A percentile compares a stretch with the other conserved stretches of the same genome.
phyloP scores from a whole-genome alignment of 1,140 invertebrate species.

The Lasaia peninsularis region DNA sequence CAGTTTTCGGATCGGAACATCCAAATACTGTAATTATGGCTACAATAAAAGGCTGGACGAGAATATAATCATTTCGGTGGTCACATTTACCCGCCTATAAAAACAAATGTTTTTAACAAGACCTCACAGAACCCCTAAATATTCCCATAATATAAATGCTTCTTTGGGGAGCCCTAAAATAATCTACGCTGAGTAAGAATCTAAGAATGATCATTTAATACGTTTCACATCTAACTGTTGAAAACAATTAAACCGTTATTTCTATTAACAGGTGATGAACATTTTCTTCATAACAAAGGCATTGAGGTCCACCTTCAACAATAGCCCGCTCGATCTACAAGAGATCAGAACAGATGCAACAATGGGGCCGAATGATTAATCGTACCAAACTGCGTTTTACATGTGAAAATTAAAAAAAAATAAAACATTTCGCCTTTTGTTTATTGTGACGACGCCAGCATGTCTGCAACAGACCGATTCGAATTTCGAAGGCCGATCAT shows the following conservation, averaged over 20 bases:
- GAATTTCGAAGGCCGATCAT: slow-evolving; percentile 69
- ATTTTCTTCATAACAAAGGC: slow-evolving; percentile 54
- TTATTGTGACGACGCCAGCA: slow-evolving; percentile 72
- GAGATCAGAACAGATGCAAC: slow-evolving; percentile 66
- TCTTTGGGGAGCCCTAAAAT: no score
- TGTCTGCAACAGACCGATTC: slow-evolving; percentile 73
- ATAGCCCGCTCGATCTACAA: slow-evolving; percentile 49
- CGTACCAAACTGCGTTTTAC: slow-evolving; percentile 55
- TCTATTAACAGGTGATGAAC: slow-evolving; percentile 61
- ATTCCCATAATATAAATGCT: no score
- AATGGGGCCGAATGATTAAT: slow-evolving; percentile 71
- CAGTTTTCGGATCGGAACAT: no score
- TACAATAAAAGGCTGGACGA: no score
- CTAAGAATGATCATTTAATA: background rate
- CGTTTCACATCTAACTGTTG: slow-evolving; percentile 7
- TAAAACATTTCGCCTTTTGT: slow-evolving; percentile 69
- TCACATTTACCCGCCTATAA: no score
- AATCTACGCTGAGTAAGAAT: no score
- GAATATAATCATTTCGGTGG: no score
- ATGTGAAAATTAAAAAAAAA: slow-evolving; percentile 55
- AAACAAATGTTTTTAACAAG: no score
- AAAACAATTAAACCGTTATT: slow-evolving; percentile 45
- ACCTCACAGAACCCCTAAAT: no score
- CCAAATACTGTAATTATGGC: no score
- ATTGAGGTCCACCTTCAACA: slow-evolving; percentile 51